Conservation (phyloP, 1,140 invertebrate species). For the Atta cephalotes region DNA sequence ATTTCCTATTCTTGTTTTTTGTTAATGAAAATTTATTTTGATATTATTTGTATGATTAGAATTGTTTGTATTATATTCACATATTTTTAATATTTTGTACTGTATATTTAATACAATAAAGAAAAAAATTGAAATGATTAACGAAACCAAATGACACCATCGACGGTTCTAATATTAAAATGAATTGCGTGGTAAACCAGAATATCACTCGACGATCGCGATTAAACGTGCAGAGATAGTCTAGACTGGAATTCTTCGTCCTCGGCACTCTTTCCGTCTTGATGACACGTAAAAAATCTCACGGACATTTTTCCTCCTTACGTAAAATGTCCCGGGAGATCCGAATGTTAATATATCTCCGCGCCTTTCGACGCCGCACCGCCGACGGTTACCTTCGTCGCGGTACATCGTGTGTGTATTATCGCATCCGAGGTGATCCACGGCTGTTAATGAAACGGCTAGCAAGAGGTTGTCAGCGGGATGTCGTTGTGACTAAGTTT, state of each 20-base stretch:
- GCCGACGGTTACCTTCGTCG: constrained; percentile 39
- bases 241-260: constrained; percentile 64
- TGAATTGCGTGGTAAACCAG: constrained; percentile 28
- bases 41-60: too few species aligned
- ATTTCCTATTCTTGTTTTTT: too few species aligned
- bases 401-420: constrained; percentile 44
- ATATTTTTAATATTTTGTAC: too few species aligned
- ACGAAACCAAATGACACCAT: too few species aligned
- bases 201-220: constrained; percentile 53
- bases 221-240: constrained; percentile 46
- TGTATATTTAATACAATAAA: too few species aligned
- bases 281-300: constrained; percentile 47
- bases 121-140: too few species aligned
- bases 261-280: constrained; percentile 8
- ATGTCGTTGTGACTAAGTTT: constrained; percentile 64
- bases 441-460: constrained; percentile 57
- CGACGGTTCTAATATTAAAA: neutral
- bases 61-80: too few species aligned
- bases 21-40: too few species aligned
- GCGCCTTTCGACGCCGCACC: constrained; percentile 27
- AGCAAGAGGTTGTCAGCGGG: constrained; percentile 61
- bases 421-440: constrained; percentile 62
- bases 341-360: constrained; percentile 67
- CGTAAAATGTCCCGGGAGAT: constrained; percentile 60
- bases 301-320: constrained; percentile 64